Base-by-base conservation (phyloP, 2,888 invertebrate genomes). In the Drosophila affinis region DNA sequence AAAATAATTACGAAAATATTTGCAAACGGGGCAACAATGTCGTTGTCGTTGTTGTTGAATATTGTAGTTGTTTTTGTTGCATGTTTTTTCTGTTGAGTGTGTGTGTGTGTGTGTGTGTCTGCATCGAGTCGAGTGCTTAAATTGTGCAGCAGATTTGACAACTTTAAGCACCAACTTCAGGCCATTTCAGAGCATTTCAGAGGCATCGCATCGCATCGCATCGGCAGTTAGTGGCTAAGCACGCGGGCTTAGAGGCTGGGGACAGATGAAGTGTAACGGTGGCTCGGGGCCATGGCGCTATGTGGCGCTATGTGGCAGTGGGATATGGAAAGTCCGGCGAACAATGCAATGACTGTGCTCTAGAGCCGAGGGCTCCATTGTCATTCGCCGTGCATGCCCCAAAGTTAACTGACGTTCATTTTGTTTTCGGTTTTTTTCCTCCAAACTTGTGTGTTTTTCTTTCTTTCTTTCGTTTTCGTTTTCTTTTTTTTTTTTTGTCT, bases 1-100 rank as follows among this genome's bases (percentile, higher is more conserved):
- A 85, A 75, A 86, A 84, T 86, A 86, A 84, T 87, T 88, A 86
- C 88, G 73, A 86, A 87, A 86, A 84, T 84, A 85, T 84, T 83
- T 72, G 78, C 67, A 68, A 69, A 62, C 71, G 67, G 39, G 49
- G 32, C 63, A 65, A 61, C 61, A 71, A 44, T 63, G 64, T 51
- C 56, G 61, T 63, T 61, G n/a, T 49, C 46, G 47, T 64, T 60
- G 29, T 51, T 59, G 46, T 34, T 53, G 10, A 9, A 32, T 32
- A 49, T 45, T 48, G 18, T 39, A 51, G 46, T 63, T 32, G 46
- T 29, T 58, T 57, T 29, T 29, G 9, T 0, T 34, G 34, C 34
- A 34, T 12, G 29, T 51, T 56, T 44, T 29, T 53, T 4, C 34
- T 14, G 49, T 39, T 29, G 17, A 48, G 46, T 72, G 32, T 32